phyloP scores from a whole-genome alignment of 2,113 vertebrate species.

The Chaenocephalus aceratus region DNA sequence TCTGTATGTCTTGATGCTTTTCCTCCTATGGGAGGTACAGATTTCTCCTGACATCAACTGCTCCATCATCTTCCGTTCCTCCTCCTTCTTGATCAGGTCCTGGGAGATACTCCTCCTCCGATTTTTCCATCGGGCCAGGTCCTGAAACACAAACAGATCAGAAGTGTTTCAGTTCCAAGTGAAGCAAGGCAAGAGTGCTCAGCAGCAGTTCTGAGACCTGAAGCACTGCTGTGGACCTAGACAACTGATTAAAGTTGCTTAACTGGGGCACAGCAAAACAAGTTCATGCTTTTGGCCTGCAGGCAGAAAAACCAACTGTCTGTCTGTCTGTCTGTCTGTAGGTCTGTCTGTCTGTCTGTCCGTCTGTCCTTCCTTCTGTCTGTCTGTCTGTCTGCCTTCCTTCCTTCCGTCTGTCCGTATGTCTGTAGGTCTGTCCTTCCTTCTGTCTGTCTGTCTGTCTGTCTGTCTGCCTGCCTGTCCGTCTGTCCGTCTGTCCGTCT shows the following conservation, averaged over 20 bases:
- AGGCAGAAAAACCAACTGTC: background rate
- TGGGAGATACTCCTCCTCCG: slow-evolving; percentile 95
- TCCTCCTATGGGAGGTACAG: slow-evolving; percentile 86
- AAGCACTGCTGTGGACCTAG: slow-evolving; percentile 1
- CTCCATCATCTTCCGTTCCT: slow-evolving; percentile 97
- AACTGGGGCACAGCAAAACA: slow-evolving; percentile 21
- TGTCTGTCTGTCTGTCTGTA: too few relatives aligned
- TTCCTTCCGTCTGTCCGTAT: background rate
- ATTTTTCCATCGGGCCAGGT: slow-evolving; percentile 96
- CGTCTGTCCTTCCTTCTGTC: too few relatives aligned
- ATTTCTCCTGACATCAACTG: slow-evolving; percentile 85
- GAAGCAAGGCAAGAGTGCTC: background rate
- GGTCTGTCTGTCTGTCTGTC: too few relatives aligned
- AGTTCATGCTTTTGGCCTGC: background rate
- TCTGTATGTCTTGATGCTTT: slow-evolving; percentile 97
- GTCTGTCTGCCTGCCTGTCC: background rate
- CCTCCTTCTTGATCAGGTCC: slow-evolving; percentile 97
- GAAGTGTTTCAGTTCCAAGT: slow-evolving; percentile 6
- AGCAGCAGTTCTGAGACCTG: background rate
- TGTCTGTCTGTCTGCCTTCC: too few relatives aligned
- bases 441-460: too few relatives aligned
- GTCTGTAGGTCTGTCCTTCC: too few relatives aligned
- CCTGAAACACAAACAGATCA: slow-evolving; percentile 78
- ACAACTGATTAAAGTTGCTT: slow-evolving; percentile 1
- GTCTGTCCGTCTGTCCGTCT: too few relatives aligned